These are phyloP conservation scores for Lanistes nyassanus DNA, from an alignment of 1,140 invertebrate species.

Conservation along the genomic window DNA sequence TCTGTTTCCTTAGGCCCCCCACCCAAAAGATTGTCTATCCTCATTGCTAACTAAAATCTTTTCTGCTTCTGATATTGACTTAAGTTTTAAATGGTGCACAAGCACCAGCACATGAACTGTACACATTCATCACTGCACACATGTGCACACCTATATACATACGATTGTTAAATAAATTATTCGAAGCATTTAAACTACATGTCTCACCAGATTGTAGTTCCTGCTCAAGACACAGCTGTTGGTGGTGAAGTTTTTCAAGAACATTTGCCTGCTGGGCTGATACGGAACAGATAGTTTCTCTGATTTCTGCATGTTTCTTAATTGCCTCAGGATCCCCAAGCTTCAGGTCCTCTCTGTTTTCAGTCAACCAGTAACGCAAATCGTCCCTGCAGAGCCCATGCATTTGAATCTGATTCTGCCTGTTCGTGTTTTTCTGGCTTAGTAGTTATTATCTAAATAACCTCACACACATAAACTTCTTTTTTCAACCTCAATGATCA, in stretches of 20 bases:
- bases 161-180: no score
- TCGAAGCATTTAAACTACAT: no score
- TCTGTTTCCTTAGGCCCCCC: no score
- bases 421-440: background rate
- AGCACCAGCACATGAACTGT: no score
- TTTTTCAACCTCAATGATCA: no score
- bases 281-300: constrained; percentile 44
- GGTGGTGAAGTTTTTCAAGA: constrained; percentile 50
- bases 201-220: constrained; percentile 51
- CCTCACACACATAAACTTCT: background rate
- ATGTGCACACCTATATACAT: no score
- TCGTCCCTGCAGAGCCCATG: constrained; percentile 50
- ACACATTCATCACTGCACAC: no score
- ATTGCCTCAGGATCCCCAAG: constrained; percentile 48
- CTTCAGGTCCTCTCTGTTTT: constrained; percentile 51
- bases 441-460: background rate
- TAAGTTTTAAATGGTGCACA: no score
- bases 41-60: no score
- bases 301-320: constrained; percentile 52
- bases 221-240: constrained; percentile 53
- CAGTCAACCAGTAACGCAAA: constrained; percentile 58
- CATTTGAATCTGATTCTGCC: background rate
- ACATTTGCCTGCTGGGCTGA: constrained; percentile 53
- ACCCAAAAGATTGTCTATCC: no score
- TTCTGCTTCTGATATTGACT: no score